Percentiles rank a stretch among this genome's conserved stretches.
Conservation (phyloP, 2,888 invertebrate genomes). For the Cataglyphis albicans region DNA sequence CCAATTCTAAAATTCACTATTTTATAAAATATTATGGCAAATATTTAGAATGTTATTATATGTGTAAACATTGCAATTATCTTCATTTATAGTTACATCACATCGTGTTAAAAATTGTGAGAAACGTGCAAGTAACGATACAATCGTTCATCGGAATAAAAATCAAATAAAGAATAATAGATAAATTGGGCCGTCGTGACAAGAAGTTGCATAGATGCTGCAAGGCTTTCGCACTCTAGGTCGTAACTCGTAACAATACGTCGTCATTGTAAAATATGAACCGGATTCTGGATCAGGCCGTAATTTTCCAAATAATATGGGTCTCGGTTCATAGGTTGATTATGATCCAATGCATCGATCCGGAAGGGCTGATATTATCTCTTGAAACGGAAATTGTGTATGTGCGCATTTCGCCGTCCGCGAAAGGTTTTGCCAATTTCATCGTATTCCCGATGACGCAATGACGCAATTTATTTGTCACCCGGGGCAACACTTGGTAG, state of each 20-base stretch:
- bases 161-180: not conserved
- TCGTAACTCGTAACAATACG: constrained; percentile 32
- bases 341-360: constrained; percentile 10
- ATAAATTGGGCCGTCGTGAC: not conserved
- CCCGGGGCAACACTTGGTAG: constrained; percentile 2
- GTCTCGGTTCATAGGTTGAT: constrained; percentile 23
- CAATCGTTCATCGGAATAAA: constrained; percentile 1
- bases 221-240: constrained; percentile 24
- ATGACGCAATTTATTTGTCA: constrained; percentile 47
- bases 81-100: not conserved
- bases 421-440: constrained; percentile 30
- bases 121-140: constrained; percentile 9
- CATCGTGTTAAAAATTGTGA: not conserved
- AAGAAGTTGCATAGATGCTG: constrained; percentile 4
- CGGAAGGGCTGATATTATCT: constrained; percentile 41
- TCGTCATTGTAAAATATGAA: constrained; percentile 14
- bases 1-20: constrained; percentile 2
- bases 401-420: constrained; percentile 15
- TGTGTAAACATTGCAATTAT: constrained; percentile 13
- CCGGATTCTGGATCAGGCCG: not conserved
- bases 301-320: constrained; percentile 44
- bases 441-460: constrained; percentile 17
- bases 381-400: constrained; percentile 21
- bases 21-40: not conserved
- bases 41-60: constrained; percentile 26